Evolutionary conservation across 2,113 vertebrate species (phyloP).

Genomic region (Boleophthalmus pectinirostris): DNA sequence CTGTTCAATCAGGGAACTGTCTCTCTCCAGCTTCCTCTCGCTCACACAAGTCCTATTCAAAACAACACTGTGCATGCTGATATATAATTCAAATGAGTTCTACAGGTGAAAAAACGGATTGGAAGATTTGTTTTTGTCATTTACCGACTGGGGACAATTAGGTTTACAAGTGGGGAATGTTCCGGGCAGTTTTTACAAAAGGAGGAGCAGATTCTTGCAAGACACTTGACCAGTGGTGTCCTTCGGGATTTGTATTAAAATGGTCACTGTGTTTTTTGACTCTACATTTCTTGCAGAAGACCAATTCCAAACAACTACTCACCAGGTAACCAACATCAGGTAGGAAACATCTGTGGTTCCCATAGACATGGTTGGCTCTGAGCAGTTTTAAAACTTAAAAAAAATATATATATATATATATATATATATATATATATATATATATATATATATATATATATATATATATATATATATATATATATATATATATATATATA

Average conservation of each 20-base stretch:
- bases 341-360: no score
- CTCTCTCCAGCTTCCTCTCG: slow-evolving; percentile 40
- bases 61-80: slow-evolving; percentile 6
- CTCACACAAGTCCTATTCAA: slow-evolving; percentile 16
- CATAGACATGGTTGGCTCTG: no score
- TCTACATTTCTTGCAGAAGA: neutral
- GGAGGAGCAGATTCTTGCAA: neutral
- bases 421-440: no score
- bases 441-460: no score
- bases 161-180: neutral
- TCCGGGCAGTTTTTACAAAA: neutral
- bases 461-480: no score
- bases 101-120: neutral
- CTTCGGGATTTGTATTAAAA: neutral
- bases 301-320: neutral
- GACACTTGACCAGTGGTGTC: neutral
- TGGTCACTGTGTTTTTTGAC: neutral
- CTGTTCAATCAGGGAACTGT: slow-evolving; percentile 71
- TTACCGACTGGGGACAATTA: neutral
- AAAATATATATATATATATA: no score
- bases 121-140: neutral
- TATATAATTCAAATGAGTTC: slow-evolving; percentile 17
- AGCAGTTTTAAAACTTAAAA: no score
- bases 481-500: no score
- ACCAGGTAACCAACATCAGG: neutral